Evolutionary conservation across 2,797 vertebrate genomes (phyloP), one percentile per base, ranked within the genome.

Genomic region (Staurois parvus): DNA sequence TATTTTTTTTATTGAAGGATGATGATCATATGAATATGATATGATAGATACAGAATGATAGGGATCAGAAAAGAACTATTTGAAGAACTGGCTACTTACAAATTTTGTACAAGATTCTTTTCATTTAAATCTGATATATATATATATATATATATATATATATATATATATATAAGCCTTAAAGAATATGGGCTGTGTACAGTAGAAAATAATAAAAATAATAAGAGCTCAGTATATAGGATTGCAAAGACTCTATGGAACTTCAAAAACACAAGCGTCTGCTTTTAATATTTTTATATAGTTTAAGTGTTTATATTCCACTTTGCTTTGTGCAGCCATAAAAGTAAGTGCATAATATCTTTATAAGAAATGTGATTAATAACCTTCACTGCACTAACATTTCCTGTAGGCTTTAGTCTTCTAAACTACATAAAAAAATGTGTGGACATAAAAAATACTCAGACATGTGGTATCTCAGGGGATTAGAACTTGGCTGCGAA

Each of bases 391-490:
- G 40, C 42, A 37, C 24, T 67, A 85, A 72, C 72, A 74, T 80
- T 80, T 85, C 84, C 77, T 80, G 84, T 56, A 85, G 70, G 30
- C 30, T 72, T 74, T 48, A 75, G 83, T 66, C 69, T 48, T 56
- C 19, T 67, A 73, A 64, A 74, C 66, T 72, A 30, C n/a, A 80
- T 2, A 74, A 85, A 84, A 70, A 66, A 79, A n/a, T n/a, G n/a
- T 84, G 48, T 66, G 68, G 59, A 72, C 52, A 80, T 52, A 56
- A 85, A 74, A 78, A 79, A 66, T 45, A 73, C 66, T 80, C 69
- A 85, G 84, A 75, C 84, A 75, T 85, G 70, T 73, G 72, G 52
- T 76, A 86, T 86, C 79, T 78, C 74, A 48, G 67, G 74, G 85
- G 85, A 86, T 86, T 86, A 86, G 79, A 64, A 82, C 52, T 66